phyloP scores from a whole-genome alignment of 92 coral and sea anemone species.

The Palythoa grandis region DNA sequence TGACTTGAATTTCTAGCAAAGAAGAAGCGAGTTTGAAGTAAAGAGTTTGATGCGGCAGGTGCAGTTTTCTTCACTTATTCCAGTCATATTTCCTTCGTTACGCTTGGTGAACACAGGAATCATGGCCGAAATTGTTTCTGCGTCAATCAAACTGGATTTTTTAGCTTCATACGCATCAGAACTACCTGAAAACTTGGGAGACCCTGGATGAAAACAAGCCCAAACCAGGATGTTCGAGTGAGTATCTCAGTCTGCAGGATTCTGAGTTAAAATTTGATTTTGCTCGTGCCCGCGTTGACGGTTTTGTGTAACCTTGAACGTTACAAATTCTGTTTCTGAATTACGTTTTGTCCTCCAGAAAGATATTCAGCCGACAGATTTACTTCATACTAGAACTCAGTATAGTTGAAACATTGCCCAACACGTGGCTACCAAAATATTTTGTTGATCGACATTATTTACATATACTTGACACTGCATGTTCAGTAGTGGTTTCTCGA shows the following conservation, averaged over 20 bases:
- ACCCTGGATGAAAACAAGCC: slow-evolving; percentile 31
- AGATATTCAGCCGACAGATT: slow-evolving; percentile 25
- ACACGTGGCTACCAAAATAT: slow-evolving; percentile 12
- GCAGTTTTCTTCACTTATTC: slow-evolving; percentile 24
- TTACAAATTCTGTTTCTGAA: slow-evolving; percentile 35
- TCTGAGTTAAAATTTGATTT: slow-evolving; percentile 29
- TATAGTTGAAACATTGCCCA: slow-evolving; percentile 15
- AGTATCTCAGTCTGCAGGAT: slow-evolving; percentile 31
- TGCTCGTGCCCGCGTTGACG: slow-evolving; percentile 2
- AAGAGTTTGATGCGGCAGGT: slow-evolving; percentile 18
- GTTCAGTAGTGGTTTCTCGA: slow-evolving; percentile 21
- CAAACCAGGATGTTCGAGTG: slow-evolving; percentile 37
- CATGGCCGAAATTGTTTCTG: slow-evolving; percentile 35
- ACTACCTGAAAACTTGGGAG: slow-evolving; percentile 34
- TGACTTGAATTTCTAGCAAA: slow-evolving; percentile 21
- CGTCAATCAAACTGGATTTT: slow-evolving; percentile 23
- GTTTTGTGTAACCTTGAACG: slow-evolving; percentile 30
- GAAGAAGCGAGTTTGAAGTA: slow-evolving; percentile 40
- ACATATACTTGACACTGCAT: slow-evolving; percentile 10
- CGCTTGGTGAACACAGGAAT: slow-evolving; percentile 35
- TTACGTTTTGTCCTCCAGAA: slow-evolving; percentile 40
- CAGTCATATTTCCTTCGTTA: slow-evolving; percentile 33
- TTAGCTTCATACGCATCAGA: slow-evolving; percentile 26
- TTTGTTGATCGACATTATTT: slow-evolving; percentile 9
- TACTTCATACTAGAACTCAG: slow-evolving; percentile 29